These are phyloP conservation scores for Protonemura montana DNA, from an alignment of 2,888 invertebrate species.

Conservation along the genomic window DNA sequence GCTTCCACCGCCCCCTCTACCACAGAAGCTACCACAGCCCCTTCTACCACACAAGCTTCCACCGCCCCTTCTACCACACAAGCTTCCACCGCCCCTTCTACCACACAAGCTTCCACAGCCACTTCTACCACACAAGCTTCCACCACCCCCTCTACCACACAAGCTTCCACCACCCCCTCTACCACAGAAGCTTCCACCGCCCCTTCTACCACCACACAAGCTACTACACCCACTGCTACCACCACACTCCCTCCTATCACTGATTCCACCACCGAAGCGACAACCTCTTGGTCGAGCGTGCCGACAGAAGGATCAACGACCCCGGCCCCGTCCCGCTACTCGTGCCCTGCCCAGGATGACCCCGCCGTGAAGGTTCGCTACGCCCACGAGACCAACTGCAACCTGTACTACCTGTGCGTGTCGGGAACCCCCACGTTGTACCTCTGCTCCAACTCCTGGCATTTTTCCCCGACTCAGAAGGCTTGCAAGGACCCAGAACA, in stretches of 20 bases:
- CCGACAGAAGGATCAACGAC: neutral
- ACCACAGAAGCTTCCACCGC: neutral
- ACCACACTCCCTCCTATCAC: neutral
- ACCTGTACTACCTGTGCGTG: conserved; percentile 14
- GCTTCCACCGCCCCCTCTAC: too few species aligned
- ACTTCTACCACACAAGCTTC: neutral
- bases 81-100: neutral
- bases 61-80: too few species aligned
- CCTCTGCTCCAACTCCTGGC: neutral
- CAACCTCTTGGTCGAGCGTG: neutral
- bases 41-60: too few species aligned
- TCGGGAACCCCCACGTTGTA: neutral
- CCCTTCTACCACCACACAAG: neutral
- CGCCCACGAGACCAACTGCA: conserved; percentile 18
- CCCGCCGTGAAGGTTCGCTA: neutral
- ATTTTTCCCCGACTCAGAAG: neutral
- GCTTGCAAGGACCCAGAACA: neutral
- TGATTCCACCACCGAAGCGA: neutral
- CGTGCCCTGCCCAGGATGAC: neutral
- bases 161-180: neutral
- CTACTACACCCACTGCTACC: neutral
- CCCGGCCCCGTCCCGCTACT: neutral
- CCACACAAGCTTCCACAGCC: neutral
- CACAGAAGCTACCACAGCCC: too few species aligned
- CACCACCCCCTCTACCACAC: neutral